Percentiles rank a stretch among this genome's conserved stretches.
phyloP scores from a whole-genome alignment of 1,140 invertebrate species.

The Micrasema minimum region DNA sequence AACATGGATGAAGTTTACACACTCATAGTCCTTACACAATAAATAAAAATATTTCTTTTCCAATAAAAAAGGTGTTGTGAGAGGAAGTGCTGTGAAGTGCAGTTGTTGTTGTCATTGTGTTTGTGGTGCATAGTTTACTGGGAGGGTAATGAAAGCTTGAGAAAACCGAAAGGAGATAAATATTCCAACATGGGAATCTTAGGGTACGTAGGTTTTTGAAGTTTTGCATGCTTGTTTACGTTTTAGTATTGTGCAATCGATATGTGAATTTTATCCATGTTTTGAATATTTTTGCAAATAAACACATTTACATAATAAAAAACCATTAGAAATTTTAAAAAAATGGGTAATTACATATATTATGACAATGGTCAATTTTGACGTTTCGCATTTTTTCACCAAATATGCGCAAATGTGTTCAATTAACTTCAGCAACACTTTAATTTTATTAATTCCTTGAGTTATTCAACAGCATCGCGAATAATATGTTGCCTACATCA shows the following conservation, averaged over 20 bases:
- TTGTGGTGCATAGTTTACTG: background rate
- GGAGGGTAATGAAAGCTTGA: constrained; percentile 17
- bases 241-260: background rate
- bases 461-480: no score
- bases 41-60: background rate
- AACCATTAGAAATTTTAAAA: no score
- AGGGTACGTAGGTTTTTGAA: constrained; percentile 7
- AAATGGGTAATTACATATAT: no score
- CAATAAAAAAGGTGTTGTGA: constrained; percentile 12
- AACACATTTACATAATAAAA: no score
- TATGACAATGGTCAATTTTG: no score
- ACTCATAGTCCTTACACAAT: background rate
- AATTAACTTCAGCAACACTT: no score
- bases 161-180: constrained; percentile 11
- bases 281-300: no score
- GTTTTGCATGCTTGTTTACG: constrained; percentile 16
- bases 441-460: no score
- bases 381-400: no score
- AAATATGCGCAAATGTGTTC: no score
- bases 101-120: background rate
- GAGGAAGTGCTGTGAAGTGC: constrained; percentile 12
- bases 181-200: constrained; percentile 8
- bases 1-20: constrained; percentile 19
- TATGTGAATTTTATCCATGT: no score
- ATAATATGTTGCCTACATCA: background rate